phyloP scores from a whole-genome alignment of 2,888 invertebrate species.

The Hedychridium roseum region DNA sequence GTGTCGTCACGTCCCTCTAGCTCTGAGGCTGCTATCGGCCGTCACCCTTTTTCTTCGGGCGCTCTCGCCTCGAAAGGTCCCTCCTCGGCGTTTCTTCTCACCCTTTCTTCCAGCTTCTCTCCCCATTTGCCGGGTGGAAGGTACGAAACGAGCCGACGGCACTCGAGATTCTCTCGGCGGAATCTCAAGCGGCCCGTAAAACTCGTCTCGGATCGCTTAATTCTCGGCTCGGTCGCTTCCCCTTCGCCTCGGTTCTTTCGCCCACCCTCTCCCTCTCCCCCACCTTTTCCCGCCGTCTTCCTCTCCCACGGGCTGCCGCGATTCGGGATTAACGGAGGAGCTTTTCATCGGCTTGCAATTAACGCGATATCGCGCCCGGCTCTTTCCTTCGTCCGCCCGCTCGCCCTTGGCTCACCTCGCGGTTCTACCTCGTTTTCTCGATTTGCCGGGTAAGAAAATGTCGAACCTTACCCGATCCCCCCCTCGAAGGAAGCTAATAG shows the following conservation, averaged over 20 bases:
- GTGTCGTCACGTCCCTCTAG: slow-evolving; percentile 23
- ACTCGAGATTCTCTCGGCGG: slow-evolving; percentile 33
- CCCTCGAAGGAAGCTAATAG: too few relatives aligned
- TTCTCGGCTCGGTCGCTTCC: slow-evolving; percentile 26
- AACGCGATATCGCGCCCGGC: slow-evolving; percentile 26
- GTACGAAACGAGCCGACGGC: slow-evolving; percentile 30
- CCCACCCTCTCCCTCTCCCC: slow-evolving; percentile 21
- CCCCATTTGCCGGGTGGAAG: slow-evolving; percentile 20
- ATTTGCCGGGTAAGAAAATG: slow-evolving; percentile 15
- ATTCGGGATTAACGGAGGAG: slow-evolving; percentile 4
- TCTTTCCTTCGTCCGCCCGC: slow-evolving; percentile 9
- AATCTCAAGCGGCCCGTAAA: slow-evolving; percentile 40
- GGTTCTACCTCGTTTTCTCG: background rate
- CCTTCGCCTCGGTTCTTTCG: slow-evolving; percentile 2
- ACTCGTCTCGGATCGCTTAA: slow-evolving; percentile 41
- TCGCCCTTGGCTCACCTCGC: background rate
- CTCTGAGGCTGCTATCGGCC: too few relatives aligned
- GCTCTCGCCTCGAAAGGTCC: slow-evolving; percentile 21
- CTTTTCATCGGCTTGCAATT: slow-evolving; percentile 30
- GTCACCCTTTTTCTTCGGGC: slow-evolving; percentile 27
- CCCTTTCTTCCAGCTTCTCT: slow-evolving; percentile 9
- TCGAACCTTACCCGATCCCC: too few relatives aligned
- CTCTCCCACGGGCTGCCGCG: background rate
- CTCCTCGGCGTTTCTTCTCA: slow-evolving; percentile 22
- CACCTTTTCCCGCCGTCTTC: slow-evolving; percentile 1